Evolutionary conservation across 2,113 vertebrate genomes (phyloP).

Genomic region (Verasper variegatus): DNA sequence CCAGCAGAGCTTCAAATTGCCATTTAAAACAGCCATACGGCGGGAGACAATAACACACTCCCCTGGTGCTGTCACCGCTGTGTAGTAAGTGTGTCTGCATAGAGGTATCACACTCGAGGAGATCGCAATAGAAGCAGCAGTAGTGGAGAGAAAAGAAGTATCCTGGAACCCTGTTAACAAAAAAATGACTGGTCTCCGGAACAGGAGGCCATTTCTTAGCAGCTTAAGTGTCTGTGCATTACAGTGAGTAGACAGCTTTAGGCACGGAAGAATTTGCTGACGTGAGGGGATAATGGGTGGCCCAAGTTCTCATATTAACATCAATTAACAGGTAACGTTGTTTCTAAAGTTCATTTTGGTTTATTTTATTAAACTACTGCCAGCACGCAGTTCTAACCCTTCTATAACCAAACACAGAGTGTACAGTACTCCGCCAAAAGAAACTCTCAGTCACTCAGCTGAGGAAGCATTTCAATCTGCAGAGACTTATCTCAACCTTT

Average conservation of each 20-base stretch:
- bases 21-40: constrained; percentile 84
- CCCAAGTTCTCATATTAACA: not conserved
- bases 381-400: not conserved
- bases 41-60: constrained; percentile 81
- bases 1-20: constrained; percentile 85
- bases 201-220: constrained; percentile 29
- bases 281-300: constrained; percentile 8
- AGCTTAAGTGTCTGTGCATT: constrained; percentile 32
- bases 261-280: constrained; percentile 15
- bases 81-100: constrained; percentile 54
- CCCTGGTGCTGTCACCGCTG: constrained; percentile 67
- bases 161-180: constrained; percentile 32
- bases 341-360: not conserved
- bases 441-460: constrained; percentile 23
- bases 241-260: constrained; percentile 25
- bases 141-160: not conserved
- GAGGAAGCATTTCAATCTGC: not conserved
- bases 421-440: constrained; percentile 7
- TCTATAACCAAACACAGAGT: constrained; percentile 10
- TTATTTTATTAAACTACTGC: not conserved
- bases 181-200: constrained; percentile 40
- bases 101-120: constrained; percentile 51
- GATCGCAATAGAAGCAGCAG: constrained; percentile 9
- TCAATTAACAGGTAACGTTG: constrained; percentile 16
- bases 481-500: constrained; percentile 15